A percentile compares a stretch with the other conserved stretches of the same genome.
Conservation (phyloP, 1,140 invertebrate genomes). For the Drosophila mayri region DNA sequence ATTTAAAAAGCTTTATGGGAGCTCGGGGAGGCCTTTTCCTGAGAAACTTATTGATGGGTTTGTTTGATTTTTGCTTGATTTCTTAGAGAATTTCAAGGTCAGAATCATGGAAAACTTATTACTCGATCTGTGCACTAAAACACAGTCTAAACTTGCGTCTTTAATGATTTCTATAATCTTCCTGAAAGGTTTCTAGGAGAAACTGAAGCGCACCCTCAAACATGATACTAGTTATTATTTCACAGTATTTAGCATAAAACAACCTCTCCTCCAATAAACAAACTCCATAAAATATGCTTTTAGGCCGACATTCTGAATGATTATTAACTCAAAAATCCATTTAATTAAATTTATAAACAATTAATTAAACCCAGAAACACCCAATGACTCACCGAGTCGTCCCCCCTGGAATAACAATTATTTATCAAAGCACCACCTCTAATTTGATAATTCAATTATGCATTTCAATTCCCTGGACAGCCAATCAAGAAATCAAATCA, state of each 20-base stretch:
- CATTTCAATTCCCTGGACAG: constrained; percentile 64
- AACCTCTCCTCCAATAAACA: too few relatives aligned
- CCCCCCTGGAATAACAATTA: constrained; percentile 43
- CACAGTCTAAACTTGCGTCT: too few relatives aligned
- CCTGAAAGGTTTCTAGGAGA: too few relatives aligned
- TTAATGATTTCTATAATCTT: too few relatives aligned
- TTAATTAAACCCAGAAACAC: constrained; percentile 3
- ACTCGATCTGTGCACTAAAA: too few relatives aligned
- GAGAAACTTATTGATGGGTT: background rate
- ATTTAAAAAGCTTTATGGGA: background rate
- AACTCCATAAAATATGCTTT: background rate
- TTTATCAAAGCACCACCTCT: constrained; percentile 42
- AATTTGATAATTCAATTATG: constrained; percentile 82
- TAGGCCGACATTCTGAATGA: background rate
- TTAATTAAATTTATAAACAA: constrained; percentile 18
- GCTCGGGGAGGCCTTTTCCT: background rate
- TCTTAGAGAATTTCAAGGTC: background rate
- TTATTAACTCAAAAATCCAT: background rate
- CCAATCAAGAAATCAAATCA: constrained; percentile 79
- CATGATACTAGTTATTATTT: too few relatives aligned
- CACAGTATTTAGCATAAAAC: too few relatives aligned
- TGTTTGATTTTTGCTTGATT: background rate
- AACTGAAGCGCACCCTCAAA: too few relatives aligned
- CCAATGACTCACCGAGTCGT: constrained; percentile 19
- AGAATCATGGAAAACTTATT: background rate